Percentiles rank a stretch among this genome's conserved stretches.
Conservation (phyloP, 2,888 invertebrate genomes). For the Pristionchus maxplancki region DNA sequence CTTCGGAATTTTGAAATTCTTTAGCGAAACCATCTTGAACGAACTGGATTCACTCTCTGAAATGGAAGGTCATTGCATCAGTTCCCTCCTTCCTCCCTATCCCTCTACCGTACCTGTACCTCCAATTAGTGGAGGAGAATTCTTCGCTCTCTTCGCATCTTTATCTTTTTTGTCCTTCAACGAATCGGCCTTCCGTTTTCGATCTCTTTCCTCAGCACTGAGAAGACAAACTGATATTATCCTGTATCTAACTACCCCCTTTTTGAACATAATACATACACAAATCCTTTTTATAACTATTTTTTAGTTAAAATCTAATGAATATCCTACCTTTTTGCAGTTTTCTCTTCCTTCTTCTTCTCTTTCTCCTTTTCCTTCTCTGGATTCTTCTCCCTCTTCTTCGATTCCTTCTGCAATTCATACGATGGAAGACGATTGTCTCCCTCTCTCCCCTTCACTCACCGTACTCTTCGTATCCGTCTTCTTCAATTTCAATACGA, state of each 20-base stretch:
- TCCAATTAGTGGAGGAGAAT: conserved; percentile 13
- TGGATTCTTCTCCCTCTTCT: conserved; percentile 19
- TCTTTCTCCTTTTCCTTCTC: conserved; percentile 41
- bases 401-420: conserved; percentile 3
- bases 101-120: too few species aligned
- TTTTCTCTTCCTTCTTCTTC: conserved; percentile 11
- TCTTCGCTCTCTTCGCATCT: conserved; percentile 19
- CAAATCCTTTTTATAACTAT: too few species aligned
- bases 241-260: neutral
- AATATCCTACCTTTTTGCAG: neutral
- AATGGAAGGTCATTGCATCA: neutral
- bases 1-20: conserved; percentile 42
- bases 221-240: neutral
- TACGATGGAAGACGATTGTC: neutral
- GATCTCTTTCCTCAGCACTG: neutral
- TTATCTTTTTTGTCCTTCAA: conserved; percentile 28
- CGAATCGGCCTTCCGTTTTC: neutral
- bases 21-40: neutral
- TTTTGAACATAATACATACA: too few species aligned
- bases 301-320: neutral
- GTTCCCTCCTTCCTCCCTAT: too few species aligned
- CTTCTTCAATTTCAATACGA: conserved; percentile 35
- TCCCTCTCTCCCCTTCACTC: neutral
- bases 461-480: too few species aligned
- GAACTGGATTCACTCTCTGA: neutral